A percentile compares a stretch with the other conserved stretches of the same genome.
phyloP scores from a whole-genome alignment of 1,140 invertebrate species.

The Penaeus indicus region DNA sequence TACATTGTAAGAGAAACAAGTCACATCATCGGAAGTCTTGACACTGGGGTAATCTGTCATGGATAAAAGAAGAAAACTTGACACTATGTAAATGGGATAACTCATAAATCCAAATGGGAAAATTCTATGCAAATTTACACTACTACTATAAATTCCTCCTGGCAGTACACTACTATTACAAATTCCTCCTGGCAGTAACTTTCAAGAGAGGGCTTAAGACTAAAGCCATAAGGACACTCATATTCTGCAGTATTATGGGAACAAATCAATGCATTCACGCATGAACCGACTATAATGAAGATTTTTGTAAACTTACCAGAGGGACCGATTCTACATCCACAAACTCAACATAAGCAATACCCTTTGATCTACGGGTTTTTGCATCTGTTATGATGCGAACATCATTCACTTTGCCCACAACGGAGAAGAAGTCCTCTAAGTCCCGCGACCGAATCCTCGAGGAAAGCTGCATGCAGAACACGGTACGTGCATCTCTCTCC shows the following conservation, averaged over 20 bases:
- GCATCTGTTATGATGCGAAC: slow-evolving; percentile 99
- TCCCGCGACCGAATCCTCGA: slow-evolving; percentile 94
- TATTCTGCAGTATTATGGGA: too few relatives aligned
- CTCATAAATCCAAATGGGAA: too few relatives aligned
- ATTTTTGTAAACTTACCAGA: slow-evolving; percentile 77
- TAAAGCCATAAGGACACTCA: background rate
- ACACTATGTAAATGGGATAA: too few relatives aligned
- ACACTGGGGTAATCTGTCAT: too few relatives aligned
- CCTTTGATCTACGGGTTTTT: slow-evolving; percentile 98
- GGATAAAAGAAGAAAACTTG: too few relatives aligned
- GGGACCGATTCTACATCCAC: slow-evolving; percentile 97
- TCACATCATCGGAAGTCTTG: too few relatives aligned
- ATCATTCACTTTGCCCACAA: slow-evolving; percentile 97
- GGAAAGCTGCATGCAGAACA: slow-evolving; percentile 98
- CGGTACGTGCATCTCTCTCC: slow-evolving; percentile 96
- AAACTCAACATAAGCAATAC: slow-evolving; percentile 99
- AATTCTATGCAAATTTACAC: too few relatives aligned
- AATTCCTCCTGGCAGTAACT: too few relatives aligned
- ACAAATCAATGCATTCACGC: background rate
- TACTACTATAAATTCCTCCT: too few relatives aligned
- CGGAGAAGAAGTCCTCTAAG: slow-evolving; percentile 99
- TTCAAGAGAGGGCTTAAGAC: too few relatives aligned
- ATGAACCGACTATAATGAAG: background rate
- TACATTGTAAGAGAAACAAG: too few relatives aligned
- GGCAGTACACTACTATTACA: too few relatives aligned